Percentiles rank a stretch among this genome's conserved stretches.
Conservation (phyloP, 1,140 invertebrate species). For the Drosophila repletoides region DNA sequence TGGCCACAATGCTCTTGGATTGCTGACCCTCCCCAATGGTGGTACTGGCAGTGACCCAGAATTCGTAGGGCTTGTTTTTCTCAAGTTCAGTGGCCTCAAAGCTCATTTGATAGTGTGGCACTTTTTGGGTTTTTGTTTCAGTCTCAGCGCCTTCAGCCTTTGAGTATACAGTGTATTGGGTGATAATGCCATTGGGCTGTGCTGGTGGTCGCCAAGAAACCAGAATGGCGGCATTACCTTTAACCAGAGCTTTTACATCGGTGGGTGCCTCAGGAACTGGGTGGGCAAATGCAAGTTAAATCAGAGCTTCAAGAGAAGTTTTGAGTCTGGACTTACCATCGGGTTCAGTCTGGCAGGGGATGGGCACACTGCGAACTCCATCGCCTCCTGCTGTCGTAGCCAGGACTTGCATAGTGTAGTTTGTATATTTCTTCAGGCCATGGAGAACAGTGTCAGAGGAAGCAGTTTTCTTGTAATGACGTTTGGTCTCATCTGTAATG, state of each 20-base stretch:
- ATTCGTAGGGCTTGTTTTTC: slow-evolving; percentile 92
- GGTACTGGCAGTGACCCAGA: slow-evolving; percentile 97
- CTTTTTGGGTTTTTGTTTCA: slow-evolving; percentile 86
- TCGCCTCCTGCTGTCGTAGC: slow-evolving; percentile 98
- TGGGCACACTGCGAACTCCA: slow-evolving; percentile 93
- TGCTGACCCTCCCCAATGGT: slow-evolving; percentile 95
- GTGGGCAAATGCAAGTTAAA: no score
- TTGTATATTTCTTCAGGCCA: slow-evolving; percentile 96
- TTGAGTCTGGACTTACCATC: slow-evolving; percentile 87
- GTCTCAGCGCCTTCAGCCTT: slow-evolving; percentile 88
- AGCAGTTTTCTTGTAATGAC: slow-evolving; percentile 94
- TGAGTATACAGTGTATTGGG: slow-evolving; percentile 96
- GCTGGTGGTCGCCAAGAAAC: slow-evolving; percentile 96
- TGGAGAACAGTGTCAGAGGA: slow-evolving; percentile 96
- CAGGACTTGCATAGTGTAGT: slow-evolving; percentile 98
- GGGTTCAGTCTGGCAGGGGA: slow-evolving; percentile 97
- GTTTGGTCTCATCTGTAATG: slow-evolving; percentile 92
- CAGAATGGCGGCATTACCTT: slow-evolving; percentile 94
- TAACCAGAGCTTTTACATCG: slow-evolving; percentile 95
- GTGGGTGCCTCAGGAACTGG: slow-evolving; percentile 95
- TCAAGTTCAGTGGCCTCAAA: slow-evolving; percentile 93
- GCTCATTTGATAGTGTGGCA: slow-evolving; percentile 86
- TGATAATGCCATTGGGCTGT: slow-evolving; percentile 95
- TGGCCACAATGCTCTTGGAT: slow-evolving; percentile 92
- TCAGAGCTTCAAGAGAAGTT: background rate